Conservation (phyloP, 2,888 invertebrate species). For the Drosophila robusta region DNA sequence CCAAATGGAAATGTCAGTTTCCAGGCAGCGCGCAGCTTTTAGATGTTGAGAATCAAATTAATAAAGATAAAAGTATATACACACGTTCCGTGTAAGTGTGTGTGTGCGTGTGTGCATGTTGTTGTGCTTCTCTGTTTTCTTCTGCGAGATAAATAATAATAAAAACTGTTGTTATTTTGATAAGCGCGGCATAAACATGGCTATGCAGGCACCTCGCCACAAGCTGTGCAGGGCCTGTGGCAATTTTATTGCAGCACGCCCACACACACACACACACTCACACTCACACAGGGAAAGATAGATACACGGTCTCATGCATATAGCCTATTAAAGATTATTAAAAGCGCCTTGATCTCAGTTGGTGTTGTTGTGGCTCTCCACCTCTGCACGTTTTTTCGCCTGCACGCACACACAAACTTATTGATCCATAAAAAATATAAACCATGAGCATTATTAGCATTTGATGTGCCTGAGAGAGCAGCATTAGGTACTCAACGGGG, state of each 20-base stretch:
- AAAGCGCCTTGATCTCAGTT: conserved; percentile 74
- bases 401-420: conserved; percentile 68
- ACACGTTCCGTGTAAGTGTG: conserved; percentile 6
- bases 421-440: conserved; percentile 78
- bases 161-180: conserved; percentile 55
- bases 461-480: conserved; percentile 56
- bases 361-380: conserved; percentile 27
- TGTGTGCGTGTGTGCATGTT: conserved; percentile 2
- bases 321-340: conserved; percentile 77
- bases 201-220: conserved; percentile 49
- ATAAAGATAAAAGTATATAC: conserved; percentile 51
- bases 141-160: conserved; percentile 48
- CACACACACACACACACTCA: conserved; percentile 21
- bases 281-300: conserved; percentile 8
- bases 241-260: conserved; percentile 55
- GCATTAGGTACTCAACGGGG: conserved; percentile 42
- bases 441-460: conserved; percentile 74
- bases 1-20: conserved; percentile 18
- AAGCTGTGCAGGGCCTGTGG: conserved; percentile 44
- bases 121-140: conserved; percentile 1
- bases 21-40: conserved; percentile 26
- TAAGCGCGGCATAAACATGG: conserved; percentile 49
- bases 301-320: conserved; percentile 26
- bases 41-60: conserved; percentile 44
- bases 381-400: conserved; percentile 26